These are phyloP conservation scores for Zygaena filipendulae DNA, from an alignment of 2,888 invertebrate genomes.

Conservation along the genomic window DNA sequence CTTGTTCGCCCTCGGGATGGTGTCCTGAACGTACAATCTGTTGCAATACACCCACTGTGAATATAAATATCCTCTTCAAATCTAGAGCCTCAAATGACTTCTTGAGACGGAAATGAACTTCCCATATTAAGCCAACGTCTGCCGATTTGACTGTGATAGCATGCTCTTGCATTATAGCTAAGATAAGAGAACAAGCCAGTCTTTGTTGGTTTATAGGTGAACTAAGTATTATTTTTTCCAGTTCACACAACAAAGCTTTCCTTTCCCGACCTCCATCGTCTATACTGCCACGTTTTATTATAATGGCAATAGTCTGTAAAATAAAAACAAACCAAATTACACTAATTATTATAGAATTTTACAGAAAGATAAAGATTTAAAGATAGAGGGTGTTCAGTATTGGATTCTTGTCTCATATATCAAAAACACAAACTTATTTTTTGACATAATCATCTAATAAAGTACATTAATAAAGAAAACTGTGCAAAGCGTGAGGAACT, in stretches of 20 bases:
- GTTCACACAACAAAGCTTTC: slow-evolving; percentile 75
- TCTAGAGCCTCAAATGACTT: slow-evolving; percentile 85
- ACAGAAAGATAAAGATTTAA: too few species aligned
- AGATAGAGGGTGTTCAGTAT: too few species aligned
- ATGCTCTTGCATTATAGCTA: slow-evolving; percentile 89
- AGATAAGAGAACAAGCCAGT: slow-evolving; percentile 85
- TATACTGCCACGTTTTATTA: slow-evolving; percentile 85
- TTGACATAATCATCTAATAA: too few species aligned
- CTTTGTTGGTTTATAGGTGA: slow-evolving; percentile 82
- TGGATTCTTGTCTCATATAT: too few species aligned
- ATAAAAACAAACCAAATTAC: slow-evolving; percentile 13
- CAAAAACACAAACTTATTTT: too few species aligned
- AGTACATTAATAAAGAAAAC: too few species aligned
- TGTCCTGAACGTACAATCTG: slow-evolving; percentile 52
- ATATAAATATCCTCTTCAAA: slow-evolving; percentile 80
- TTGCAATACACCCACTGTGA: slow-evolving; percentile 52
- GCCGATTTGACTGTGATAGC: slow-evolving; percentile 86
- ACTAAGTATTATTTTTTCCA: slow-evolving; percentile 82
- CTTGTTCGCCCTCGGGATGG: slow-evolving; percentile 59
- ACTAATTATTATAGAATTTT: not conserved
- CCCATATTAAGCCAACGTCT: slow-evolving; percentile 90
- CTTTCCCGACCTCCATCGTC: slow-evolving; percentile 78
- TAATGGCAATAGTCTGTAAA: slow-evolving; percentile 82
- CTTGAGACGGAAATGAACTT: slow-evolving; percentile 86
- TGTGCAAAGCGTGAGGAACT: too few species aligned